Base-by-base conservation (phyloP, 2,113 vertebrate species). In the Ceratotherium simum region DNA sequence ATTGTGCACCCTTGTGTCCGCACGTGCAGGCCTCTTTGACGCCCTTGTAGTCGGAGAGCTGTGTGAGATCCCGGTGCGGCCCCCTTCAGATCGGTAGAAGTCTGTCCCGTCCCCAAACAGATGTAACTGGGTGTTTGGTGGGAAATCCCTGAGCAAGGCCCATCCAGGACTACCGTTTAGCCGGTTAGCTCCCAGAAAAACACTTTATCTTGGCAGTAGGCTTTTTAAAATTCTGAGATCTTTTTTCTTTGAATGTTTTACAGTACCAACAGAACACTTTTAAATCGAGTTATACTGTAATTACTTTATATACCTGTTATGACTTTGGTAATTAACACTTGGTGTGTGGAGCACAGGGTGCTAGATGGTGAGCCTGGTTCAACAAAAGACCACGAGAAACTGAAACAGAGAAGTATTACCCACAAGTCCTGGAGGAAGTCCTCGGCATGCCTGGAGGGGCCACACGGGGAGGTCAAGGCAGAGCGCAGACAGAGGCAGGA, bases 61-160 rank as follows among this genome's bases (percentile, higher is more conserved):
- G 1, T 25, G 2, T 17, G 7, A 51, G 13, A 48, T n/a, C 27
- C 25, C 6, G 20, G 20, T 0, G 0, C 8, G 16, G 20, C 78
- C 48, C 39, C 72, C 9, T 51, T 56, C 51, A 36, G 23, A 16
- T 25, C 14, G 21, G 58, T 76, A 17, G 12, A 27, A 31, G 25
- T 73, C 82, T 75, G 92, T 67, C 23, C 29, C 17, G 6, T 58
- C 51, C n/a, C 70, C 21, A 18, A 6, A 39, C 10, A 79, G 54
- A 33, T 16, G 16, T 78, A 10, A 23, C 6, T 64, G 51, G 62
- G 12, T 25, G 25, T 36, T 62, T 36, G 54, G 16, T 13, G 54
- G 46, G 78, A 62, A 56, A 17, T 48, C 31, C 6, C 21, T 6
- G 4, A 67, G n/a, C 2, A 56, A 78, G 51, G 36, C 70, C 46